phyloP scores from a whole-genome alignment of 2,113 vertebrate genomes.

The Podarcis cretensis region DNA sequence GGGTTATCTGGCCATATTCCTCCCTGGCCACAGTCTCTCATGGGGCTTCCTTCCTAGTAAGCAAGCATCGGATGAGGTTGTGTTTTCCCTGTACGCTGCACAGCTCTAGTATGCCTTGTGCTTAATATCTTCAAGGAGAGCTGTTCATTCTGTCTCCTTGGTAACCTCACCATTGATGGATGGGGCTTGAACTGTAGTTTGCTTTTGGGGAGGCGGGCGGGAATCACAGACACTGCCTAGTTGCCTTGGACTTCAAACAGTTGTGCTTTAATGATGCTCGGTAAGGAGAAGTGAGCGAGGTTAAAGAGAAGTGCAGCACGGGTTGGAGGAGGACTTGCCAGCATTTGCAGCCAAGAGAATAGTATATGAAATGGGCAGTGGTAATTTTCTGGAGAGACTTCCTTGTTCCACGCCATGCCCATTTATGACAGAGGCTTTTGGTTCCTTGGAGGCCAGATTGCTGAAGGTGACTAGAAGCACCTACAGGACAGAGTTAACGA shows the following conservation, averaged over 20 bases:
- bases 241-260: neutral
- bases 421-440: neutral
- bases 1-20: neutral
- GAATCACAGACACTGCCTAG: neutral
- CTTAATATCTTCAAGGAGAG: neutral
- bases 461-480: neutral
- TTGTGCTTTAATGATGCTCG: constrained; percentile 15
- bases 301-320: neutral
- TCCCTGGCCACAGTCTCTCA: neutral
- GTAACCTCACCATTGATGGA: neutral
- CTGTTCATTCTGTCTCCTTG: neutral
- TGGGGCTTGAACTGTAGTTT: neutral
- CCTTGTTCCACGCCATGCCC: neutral
- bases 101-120: neutral
- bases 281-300: neutral
- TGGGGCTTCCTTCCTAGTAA: neutral
- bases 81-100: neutral
- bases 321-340: neutral
- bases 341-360: neutral
- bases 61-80: neutral
- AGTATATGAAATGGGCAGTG: too few relatives aligned
- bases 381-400: too few relatives aligned
- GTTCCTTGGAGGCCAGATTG: neutral
- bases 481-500: neutral
- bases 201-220: too few relatives aligned